Percentiles rank a stretch among this genome's conserved stretches.
These are phyloP conservation scores for Acleris holmiana DNA, from an alignment of 2,888 invertebrate genomes.

Conservation along the genomic window DNA sequence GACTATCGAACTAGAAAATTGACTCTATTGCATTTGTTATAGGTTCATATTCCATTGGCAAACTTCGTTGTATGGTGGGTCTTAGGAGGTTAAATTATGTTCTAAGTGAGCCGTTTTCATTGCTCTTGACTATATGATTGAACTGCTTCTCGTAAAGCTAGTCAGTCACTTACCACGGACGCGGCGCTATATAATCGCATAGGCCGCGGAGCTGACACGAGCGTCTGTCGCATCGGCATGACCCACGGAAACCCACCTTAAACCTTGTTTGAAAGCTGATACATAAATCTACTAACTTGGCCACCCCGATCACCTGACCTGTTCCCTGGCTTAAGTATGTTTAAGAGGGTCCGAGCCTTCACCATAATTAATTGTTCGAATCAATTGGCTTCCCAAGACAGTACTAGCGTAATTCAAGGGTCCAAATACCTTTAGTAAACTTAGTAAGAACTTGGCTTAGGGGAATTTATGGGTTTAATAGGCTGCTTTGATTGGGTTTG, in stretches of 20 bases:
- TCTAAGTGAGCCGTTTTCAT: too few species aligned
- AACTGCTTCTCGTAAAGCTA: too few species aligned
- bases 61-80: too few species aligned
- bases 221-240: too few species aligned
- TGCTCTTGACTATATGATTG: too few species aligned
- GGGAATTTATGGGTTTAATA: conserved; percentile 31
- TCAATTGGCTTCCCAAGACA: conserved; percentile 30
- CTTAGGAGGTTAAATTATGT: too few species aligned
- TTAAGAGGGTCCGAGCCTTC: conserved; percentile 25
- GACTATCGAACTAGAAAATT: too few species aligned
- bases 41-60: too few species aligned
- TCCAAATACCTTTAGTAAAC: conserved; percentile 27
- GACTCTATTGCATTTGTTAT: too few species aligned
- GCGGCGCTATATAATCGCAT: too few species aligned
- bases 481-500: conserved; percentile 21
- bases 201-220: too few species aligned
- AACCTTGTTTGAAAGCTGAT: neutral
- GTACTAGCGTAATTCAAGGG: conserved; percentile 25
- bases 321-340: conserved; percentile 27
- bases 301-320: conserved; percentile 21
- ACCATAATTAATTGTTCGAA: conserved; percentile 34
- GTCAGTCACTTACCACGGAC: too few species aligned
- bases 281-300: neutral
- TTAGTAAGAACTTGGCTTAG: conserved; percentile 32
- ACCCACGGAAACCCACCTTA: neutral